Base-by-base conservation (phyloP, 1,140 invertebrate genomes). In the Halictus rubicundus region DNA sequence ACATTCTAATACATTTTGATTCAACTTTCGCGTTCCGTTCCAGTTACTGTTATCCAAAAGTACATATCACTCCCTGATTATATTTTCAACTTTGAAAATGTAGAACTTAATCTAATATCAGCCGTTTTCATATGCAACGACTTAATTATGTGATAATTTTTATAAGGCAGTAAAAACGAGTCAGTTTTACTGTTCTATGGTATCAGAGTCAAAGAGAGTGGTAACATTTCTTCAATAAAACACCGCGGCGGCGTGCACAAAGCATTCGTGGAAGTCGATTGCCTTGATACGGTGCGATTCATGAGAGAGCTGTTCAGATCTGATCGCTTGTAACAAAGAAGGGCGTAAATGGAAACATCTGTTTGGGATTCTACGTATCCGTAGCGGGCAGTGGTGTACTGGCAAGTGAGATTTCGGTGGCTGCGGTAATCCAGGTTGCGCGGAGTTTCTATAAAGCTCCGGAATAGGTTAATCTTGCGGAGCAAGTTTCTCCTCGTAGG, bases 381-480 rank as follows among this genome's bases (percentile, higher is more conserved):
- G 74, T 82, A 80, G 88, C 85, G 68, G 83, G 69, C 76, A 75
- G 65, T 57, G 57, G 49, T 83, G 76, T 68, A 69, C 71, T 59
- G 74, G 76, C 54, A 83, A 87, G 77, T 66, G 82, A 83, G 83
- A 88, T 88, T 76, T 69, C 42, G 74, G 65, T 54, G 78, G 86
- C 86, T 77, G 71, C 64, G 65, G 87, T 89, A 89, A 90, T 88
- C 87, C 88, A 80, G 81, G 81, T 84, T 87, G 72, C 79, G 81
- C 68, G 69, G 88, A 90, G 84, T 90, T 90, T 87, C 84, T 87
- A 89, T 88, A 89, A 89, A 88, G 84, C 85, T 86, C 81, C 78
- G 79, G 85, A 91, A 90, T 90, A 89, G 88, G 86, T 91, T 90
- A 91, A 91, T 91, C 90, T 90, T 76, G 79, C 78, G 66, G 79